Conservation (phyloP, 2,888 invertebrate genomes). For the Cheilosia soror region DNA sequence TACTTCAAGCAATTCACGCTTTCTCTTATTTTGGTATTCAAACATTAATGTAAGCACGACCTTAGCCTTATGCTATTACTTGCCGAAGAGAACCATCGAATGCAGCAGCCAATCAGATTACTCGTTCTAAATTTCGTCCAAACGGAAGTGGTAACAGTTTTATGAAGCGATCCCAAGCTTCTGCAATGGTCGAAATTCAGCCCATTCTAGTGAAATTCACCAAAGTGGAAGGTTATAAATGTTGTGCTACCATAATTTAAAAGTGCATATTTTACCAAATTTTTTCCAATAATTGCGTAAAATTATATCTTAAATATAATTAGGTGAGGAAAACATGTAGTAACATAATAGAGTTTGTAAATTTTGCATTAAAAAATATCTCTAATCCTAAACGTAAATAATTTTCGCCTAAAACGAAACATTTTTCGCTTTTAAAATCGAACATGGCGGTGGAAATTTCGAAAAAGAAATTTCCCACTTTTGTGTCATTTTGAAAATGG, state of each 20-base stretch:
- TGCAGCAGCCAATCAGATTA: conserved; percentile 60
- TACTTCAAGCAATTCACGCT: not conserved
- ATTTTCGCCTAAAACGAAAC: not conserved
- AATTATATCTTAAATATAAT: conserved; percentile 11
- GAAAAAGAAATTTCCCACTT: conserved; percentile 71
- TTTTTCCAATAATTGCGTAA: conserved; percentile 1
- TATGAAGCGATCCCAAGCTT: conserved; percentile 60
- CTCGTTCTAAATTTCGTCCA: conserved; percentile 44
- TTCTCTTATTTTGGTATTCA: no score
- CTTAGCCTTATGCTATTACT: conserved; percentile 6
- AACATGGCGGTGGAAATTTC: conserved; percentile 66
- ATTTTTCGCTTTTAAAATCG: conserved; percentile 13
- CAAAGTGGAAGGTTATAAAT: conserved; percentile 38
- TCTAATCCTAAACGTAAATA: not conserved
- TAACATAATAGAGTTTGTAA: not conserved
- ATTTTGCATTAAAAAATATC: not conserved
- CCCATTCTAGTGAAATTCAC: conserved; percentile 61
- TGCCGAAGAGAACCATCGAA: conserved; percentile 31
- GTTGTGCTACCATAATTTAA: not conserved
- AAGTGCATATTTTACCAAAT: conserved; percentile 8
- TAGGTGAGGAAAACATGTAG: conserved; percentile 45
- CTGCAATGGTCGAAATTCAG: conserved; percentile 66
- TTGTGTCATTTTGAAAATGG: conserved; percentile 63
- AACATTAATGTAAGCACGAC: conserved; percentile 11
- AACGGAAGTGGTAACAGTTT: conserved; percentile 62